A percentile compares a stretch with the other conserved stretches of the same genome.
Conservation (phyloP, 2,888 invertebrate genomes). For the Caenorhabditis angaria region DNA sequence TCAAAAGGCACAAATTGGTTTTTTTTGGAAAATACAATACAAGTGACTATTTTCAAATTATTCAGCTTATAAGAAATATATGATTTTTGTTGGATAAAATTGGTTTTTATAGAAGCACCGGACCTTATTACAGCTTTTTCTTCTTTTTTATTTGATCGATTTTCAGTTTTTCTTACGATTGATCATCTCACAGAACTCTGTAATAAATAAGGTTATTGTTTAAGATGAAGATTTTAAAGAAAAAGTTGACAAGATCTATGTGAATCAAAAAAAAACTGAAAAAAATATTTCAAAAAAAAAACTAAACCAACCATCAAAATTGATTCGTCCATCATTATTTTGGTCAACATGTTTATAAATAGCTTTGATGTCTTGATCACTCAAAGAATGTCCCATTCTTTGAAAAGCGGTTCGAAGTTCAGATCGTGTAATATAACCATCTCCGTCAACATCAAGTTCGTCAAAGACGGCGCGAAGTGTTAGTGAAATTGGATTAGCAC, state of each 20-base stretch:
- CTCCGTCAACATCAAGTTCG: slow-evolving; percentile 72
- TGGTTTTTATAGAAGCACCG: neutral
- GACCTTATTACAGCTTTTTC: slow-evolving; percentile 7
- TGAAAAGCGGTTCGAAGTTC: slow-evolving; percentile 73
- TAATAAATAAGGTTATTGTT: no score
- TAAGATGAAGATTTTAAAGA: no score
- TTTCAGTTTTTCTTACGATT: slow-evolving; percentile 61
- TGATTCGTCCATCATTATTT: slow-evolving; percentile 73
- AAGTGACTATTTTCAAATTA: slow-evolving; percentile 1
- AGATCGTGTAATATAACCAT: slow-evolving; percentile 69
- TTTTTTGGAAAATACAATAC: neutral
- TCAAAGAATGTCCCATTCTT: slow-evolving; percentile 72
- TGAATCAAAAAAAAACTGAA: slow-evolving; percentile 15
- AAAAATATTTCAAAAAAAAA: neutral
- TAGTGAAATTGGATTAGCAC: slow-evolving; percentile 70
- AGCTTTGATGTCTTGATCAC: slow-evolving; percentile 71
- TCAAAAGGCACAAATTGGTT: neutral
- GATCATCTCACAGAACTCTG: slow-evolving; percentile 72
- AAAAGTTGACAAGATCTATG: no score
- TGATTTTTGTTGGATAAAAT: no score
- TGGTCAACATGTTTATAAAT: slow-evolving; percentile 74
- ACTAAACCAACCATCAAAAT: slow-evolving; percentile 62
- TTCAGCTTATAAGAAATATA: neutral
- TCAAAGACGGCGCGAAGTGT: slow-evolving; percentile 71
- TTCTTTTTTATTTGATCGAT: neutral